A percentile compares a stretch with the other conserved stretches of the same genome.
Evolutionary conservation across 2,797 vertebrate species (phyloP).

Genomic region (Alectoris magna): DNA sequence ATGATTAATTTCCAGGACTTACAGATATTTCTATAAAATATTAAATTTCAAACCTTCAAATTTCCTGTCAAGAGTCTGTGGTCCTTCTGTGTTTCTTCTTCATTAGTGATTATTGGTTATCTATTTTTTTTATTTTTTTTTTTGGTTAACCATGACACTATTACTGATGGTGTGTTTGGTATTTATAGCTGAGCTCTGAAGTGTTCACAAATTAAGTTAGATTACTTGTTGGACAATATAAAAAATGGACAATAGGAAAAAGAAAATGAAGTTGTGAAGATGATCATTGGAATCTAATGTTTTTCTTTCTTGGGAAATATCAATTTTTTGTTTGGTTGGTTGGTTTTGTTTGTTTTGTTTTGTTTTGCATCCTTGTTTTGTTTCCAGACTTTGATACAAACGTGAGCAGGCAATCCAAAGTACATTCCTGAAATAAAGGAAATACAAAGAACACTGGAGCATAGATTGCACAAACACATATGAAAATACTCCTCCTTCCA

Average conservation of each 20-base stretch:
- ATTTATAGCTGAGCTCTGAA: not conserved
- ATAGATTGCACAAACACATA: not conserved
- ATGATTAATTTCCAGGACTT: not conserved
- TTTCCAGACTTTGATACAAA: not conserved
- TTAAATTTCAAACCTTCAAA: not conserved
- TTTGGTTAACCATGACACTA: too few relatives aligned
- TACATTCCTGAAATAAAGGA: not conserved
- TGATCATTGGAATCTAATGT: too few relatives aligned
- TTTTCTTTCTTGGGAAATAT: too few relatives aligned
- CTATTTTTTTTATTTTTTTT: not conserved
- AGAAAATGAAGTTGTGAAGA: not conserved
- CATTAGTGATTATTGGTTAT: not conserved
- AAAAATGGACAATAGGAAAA: not conserved
- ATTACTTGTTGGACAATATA: not conserved
- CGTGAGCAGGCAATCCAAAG: not conserved
- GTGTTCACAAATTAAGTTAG: not conserved
- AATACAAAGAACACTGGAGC: not conserved
- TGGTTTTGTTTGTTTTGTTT: not conserved
- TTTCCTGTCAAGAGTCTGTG: not conserved
- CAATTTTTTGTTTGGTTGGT: too few relatives aligned
- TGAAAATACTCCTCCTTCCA: not conserved
- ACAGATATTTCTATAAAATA: not conserved
- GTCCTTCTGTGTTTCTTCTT: not conserved
- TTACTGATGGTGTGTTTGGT: not conserved
- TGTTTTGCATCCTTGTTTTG: not conserved